Evolutionary conservation across 2,797 vertebrate genomes (phyloP).

Genomic region (Hapalemur alaotrensis): DNA sequence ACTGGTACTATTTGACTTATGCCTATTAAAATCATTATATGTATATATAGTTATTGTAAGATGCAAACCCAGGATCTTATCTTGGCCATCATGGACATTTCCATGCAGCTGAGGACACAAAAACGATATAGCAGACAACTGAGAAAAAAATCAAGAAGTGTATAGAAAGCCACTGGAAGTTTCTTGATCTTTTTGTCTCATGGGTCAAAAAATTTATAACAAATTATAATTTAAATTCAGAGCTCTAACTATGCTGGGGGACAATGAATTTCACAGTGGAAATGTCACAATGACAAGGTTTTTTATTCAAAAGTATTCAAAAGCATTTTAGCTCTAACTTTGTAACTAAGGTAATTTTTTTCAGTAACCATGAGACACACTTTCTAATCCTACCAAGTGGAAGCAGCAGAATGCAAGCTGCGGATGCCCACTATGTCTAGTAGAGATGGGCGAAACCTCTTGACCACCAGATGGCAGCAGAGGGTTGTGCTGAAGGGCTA

Average conservation of each 20-base stretch:
- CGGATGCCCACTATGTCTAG: fast-evolving
- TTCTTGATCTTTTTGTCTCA: background rate
- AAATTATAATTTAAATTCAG: background rate
- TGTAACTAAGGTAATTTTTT: background rate
- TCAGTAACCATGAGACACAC: background rate
- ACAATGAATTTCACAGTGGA: background rate
- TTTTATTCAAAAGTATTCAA: background rate
- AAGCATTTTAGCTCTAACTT: background rate
- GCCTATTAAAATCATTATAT: too few relatives aligned
- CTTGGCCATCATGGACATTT: background rate
- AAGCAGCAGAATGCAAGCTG: background rate
- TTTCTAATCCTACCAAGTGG: background rate
- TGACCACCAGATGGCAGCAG: slow-evolving; percentile 41
- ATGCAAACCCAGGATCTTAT: background rate
- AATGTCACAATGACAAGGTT: background rate
- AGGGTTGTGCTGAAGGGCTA: background rate
- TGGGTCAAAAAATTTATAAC: background rate
- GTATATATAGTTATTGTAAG: background rate
- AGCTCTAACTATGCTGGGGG: background rate
- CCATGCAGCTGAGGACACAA: background rate
- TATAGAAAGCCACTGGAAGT: background rate
- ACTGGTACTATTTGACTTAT: background rate
- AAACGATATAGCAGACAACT: background rate
- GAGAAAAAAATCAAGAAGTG: background rate
- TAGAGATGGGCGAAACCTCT: background rate